These are phyloP conservation scores for Aethes cnicana DNA, from an alignment of 2,888 invertebrate genomes.

Conservation along the genomic window DNA sequence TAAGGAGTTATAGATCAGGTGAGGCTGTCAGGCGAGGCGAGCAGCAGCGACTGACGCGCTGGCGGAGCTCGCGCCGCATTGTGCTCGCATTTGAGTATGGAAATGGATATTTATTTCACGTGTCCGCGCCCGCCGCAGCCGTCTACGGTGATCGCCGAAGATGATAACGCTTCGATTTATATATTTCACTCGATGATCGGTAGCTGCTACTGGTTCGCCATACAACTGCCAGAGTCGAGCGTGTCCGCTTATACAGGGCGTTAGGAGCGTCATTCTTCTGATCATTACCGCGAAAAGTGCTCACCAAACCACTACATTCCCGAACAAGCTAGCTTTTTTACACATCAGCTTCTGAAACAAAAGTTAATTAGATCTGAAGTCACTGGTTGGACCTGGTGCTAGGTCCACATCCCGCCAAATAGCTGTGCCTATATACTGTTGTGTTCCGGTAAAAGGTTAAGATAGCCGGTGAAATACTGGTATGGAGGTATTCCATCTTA, in stretches of 20 bases:
- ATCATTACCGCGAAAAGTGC: constrained; percentile 10
- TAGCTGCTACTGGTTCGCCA: constrained; percentile 67
- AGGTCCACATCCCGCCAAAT: too few species aligned
- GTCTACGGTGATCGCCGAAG: constrained; percentile 73
- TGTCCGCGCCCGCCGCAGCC: constrained; percentile 58
- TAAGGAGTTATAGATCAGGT: constrained; percentile 80
- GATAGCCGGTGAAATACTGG: too few species aligned
- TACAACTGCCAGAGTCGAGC: constrained; percentile 62
- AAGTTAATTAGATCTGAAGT: too few species aligned
- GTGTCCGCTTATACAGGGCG: constrained; percentile 56
- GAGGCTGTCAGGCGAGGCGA: constrained; percentile 46
- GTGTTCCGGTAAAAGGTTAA: too few species aligned
- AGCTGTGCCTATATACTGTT: too few species aligned
- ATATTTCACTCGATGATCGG: constrained; percentile 78
- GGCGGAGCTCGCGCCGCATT: constrained; percentile 48
- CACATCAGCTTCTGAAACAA: too few species aligned
- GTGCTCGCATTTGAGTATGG: constrained; percentile 73
- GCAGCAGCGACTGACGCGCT: constrained; percentile 47
- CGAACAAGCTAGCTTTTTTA: background rate
- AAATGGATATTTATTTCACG: constrained; percentile 79
- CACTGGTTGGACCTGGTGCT: too few species aligned
- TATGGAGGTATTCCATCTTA: too few species aligned
- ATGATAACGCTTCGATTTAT: constrained; percentile 80
- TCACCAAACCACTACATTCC: background rate
- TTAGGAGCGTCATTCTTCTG: constrained; percentile 36